Conservation (phyloP, 1,140 invertebrate species). For the Halyomorpha halys region DNA sequence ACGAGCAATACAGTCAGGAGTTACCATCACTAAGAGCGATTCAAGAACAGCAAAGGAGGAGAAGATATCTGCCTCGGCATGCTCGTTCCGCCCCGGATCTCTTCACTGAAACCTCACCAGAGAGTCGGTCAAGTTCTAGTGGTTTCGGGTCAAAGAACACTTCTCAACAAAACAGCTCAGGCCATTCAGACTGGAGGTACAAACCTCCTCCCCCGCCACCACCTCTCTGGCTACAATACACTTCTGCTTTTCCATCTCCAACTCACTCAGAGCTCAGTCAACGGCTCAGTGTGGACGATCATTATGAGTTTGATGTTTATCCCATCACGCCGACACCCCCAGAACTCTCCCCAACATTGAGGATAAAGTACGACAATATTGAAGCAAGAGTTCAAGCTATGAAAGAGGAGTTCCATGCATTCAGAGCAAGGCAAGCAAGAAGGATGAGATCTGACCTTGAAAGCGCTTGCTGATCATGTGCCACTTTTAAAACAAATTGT, state of each 20-base stretch:
- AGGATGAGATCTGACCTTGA: constrained; percentile 57
- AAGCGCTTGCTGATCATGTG: constrained; percentile 54
- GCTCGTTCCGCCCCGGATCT: constrained; percentile 54
- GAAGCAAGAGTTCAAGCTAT: constrained; percentile 85
- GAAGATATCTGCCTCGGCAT: constrained; percentile 46
- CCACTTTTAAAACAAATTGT: constrained; percentile 15
- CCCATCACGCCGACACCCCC: constrained; percentile 65
- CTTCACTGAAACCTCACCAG: constrained; percentile 62
- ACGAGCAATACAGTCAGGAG: constrained; percentile 59
- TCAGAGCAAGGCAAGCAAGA: constrained; percentile 70
- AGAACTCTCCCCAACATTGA: constrained; percentile 40
- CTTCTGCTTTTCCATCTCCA: constrained; percentile 36
- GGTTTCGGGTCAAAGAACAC: constrained; percentile 87
- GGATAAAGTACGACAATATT: constrained; percentile 63
- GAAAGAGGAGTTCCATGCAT: constrained; percentile 91
- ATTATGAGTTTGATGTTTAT: constrained; percentile 83
- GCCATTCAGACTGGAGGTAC: constrained; percentile 55
- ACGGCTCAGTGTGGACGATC: constrained; percentile 73
- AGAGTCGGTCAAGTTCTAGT: constrained; percentile 74
- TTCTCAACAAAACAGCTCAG: constrained; percentile 65
- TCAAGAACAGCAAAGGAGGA: constrained; percentile 49
- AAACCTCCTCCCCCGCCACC: constrained; percentile 45
- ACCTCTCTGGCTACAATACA: constrained; percentile 29
- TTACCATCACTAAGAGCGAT: constrained; percentile 60
- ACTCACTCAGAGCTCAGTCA: constrained; percentile 38